Base-by-base conservation (phyloP, 1,140 invertebrate species). In the Eupristina koningsbergeri region DNA sequence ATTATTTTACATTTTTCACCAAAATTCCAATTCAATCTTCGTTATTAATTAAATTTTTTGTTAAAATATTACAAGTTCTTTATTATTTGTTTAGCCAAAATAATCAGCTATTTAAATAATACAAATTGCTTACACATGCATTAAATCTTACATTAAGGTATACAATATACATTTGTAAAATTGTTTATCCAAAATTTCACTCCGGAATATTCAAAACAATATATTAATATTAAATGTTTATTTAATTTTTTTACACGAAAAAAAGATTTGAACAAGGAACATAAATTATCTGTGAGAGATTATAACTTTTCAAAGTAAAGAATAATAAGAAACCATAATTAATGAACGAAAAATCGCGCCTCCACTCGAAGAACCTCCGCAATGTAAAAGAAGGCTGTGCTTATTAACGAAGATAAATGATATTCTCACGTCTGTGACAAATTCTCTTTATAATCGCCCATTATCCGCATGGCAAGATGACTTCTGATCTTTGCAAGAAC, bases 361-460 rank as follows among this genome's bases (percentile, higher is more conserved):
- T 77, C 50, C 5, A 29, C 45, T 50, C 17, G 13, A 50, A 31
- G 39, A 47, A 50, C 29, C 29, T 50, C 5, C 29, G 45, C 29
- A 29, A 47, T 80, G 22, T 26, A 39, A 39, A 58, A 58, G 29
- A 58, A 7, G 36, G 31, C 47, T 34, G 19, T 26, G 26, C 19
- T 34, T 31, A 61, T 41, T 53, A 82, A 82, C 81, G 39, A 82
- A 82, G 73, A 82, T 53, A 82, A 76, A 67, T 58, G 80, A 67
- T 29, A 53, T 67, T 1, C 22, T 41, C 53, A 3, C 45, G 41
- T 63, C 71, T 63, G 79, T 75, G 80, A 76, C 45, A 45, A 82
- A 82, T 82, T 73, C 61, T 67, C 53, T 82, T 82, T 82, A 67
- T 67, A 64, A 82, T 82, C 61, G 45, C 73, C 53, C 29, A 81